Evolutionary conservation across 2,797 vertebrate species (phyloP).

Genomic region (Pteropus rufus): DNA sequence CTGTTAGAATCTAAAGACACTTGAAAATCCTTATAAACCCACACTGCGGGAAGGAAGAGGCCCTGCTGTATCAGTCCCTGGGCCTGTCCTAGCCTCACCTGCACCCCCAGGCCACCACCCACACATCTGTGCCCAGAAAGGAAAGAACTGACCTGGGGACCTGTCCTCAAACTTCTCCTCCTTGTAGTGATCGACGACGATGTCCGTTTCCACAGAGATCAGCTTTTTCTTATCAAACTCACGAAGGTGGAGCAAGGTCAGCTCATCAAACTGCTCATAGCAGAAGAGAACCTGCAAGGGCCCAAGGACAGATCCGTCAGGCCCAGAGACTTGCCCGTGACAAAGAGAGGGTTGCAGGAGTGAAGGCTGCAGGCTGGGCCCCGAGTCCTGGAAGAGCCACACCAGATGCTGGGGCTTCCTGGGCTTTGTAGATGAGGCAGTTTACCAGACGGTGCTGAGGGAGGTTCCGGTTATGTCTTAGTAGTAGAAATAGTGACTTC

Average conservation of each 20-base stretch:
- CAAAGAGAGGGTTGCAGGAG: background rate
- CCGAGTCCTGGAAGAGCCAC: background rate
- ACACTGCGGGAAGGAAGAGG: background rate
- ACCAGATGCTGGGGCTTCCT: background rate
- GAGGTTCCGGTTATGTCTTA: background rate
- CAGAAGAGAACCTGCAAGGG: conserved; percentile 93
- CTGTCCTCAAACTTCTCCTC: conserved; percentile 93
- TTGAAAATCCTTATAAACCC: background rate
- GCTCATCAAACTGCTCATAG: conserved; percentile 98
- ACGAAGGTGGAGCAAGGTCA: conserved; percentile 93
- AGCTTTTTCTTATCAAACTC: conserved; percentile 98
- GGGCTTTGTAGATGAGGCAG: background rate
- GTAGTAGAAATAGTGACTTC: background rate
- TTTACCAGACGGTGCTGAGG: background rate
- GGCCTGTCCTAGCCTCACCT: fast-evolving
- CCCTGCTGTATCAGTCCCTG: fast-evolving
- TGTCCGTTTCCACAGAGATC: conserved; percentile 97
- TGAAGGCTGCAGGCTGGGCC: background rate
- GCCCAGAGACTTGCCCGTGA: fast-evolving
- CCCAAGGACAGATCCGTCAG: fast-evolving
- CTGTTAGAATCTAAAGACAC: background rate
- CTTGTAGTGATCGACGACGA: conserved; percentile 98
- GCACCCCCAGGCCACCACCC: background rate
- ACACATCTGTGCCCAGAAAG: background rate
- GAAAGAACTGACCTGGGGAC: conserved; percentile 82